A percentile compares a stretch with the other conserved stretches of the same genome.
phyloP scores from a whole-genome alignment of 2,113 vertebrate species.

The Petrocephalus microphthalmus region DNA sequence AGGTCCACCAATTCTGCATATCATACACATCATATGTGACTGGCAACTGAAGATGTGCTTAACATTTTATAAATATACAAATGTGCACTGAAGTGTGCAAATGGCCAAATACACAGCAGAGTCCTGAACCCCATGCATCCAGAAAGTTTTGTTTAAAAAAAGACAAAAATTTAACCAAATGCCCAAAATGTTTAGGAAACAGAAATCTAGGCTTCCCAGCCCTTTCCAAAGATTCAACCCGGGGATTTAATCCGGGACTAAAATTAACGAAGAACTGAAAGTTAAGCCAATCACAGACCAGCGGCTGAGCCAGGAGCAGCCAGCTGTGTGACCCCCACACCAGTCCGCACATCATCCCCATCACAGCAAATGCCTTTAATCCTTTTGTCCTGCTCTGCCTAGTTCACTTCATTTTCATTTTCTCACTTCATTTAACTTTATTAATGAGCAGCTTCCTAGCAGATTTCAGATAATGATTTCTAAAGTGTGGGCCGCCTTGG shows the following conservation, averaged over 20 bases:
- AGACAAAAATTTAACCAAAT: not conserved
- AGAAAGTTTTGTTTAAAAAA: not conserved
- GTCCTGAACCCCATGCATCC: not conserved
- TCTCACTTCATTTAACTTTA: conserved; percentile 73
- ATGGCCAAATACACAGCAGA: not conserved
- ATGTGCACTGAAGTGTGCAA: not conserved
- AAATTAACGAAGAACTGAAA: conserved; percentile 31
- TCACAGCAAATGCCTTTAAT: conserved; percentile 56
- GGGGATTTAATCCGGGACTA: not conserved
- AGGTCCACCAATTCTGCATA: not conserved
- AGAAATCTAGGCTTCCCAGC: not conserved
- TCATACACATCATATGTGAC: not conserved
- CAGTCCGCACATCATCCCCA: conserved; percentile 42
- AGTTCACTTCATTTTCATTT: conserved; percentile 54
- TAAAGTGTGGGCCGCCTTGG: not conserved
- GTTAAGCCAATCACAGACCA: conserved; percentile 39
- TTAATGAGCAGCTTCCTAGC: conserved; percentile 63
- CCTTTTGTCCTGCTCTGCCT: conserved; percentile 35
- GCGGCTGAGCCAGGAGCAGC: conserved; percentile 52
- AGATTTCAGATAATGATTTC: conserved; percentile 32
- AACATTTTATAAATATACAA: not conserved
- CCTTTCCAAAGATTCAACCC: not conserved
- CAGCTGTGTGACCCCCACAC: conserved; percentile 19
- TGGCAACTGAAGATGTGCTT: not conserved
- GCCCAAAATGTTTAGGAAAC: not conserved